These are phyloP conservation scores for Eristalis intricaria DNA, from an alignment of 2,888 invertebrate genomes.

Conservation along the genomic window DNA sequence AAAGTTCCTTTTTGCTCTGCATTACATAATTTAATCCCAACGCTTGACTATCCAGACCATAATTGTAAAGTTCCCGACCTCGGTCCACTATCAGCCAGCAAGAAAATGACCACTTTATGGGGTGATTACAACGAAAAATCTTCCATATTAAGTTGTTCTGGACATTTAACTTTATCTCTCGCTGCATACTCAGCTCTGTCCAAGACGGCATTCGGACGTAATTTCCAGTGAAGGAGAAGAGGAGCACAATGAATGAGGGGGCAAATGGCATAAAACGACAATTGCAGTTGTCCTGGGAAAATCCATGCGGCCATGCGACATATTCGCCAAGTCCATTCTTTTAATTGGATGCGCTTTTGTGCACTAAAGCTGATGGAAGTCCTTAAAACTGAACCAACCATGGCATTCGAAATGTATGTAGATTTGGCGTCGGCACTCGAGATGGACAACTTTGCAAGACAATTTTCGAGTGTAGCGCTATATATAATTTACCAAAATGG, in stretches of 20 bases:
- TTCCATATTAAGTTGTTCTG: conserved; percentile 34
- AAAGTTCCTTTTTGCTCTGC: too few species aligned
- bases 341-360: conserved; percentile 23
- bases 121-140: conserved; percentile 45
- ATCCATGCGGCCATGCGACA: conserved; percentile 6
- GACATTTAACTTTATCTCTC: conserved; percentile 13
- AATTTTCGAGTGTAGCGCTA: conserved; percentile 27
- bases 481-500: conserved; percentile 49
- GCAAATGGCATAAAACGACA: neutral
- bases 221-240: neutral
- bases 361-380: conserved; percentile 33
- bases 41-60: neutral
- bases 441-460: conserved; percentile 22
- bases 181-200: neutral
- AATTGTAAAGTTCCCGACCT: conserved; percentile 8
- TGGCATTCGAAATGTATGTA: conserved; percentile 6
- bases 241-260: neutral
- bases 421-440: neutral
- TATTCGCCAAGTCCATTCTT: conserved; percentile 33
- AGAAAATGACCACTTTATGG: conserved; percentile 22
- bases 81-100: conserved; percentile 13
- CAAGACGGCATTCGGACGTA: neutral
- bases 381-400: conserved; percentile 19
- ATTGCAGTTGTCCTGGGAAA: conserved; percentile 5
- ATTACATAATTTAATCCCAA: neutral